Percentiles rank a stretch among this genome's conserved stretches.
These are phyloP conservation scores for Musca domestica DNA, from an alignment of 1,140 invertebrate species.

Conservation along the genomic window DNA sequence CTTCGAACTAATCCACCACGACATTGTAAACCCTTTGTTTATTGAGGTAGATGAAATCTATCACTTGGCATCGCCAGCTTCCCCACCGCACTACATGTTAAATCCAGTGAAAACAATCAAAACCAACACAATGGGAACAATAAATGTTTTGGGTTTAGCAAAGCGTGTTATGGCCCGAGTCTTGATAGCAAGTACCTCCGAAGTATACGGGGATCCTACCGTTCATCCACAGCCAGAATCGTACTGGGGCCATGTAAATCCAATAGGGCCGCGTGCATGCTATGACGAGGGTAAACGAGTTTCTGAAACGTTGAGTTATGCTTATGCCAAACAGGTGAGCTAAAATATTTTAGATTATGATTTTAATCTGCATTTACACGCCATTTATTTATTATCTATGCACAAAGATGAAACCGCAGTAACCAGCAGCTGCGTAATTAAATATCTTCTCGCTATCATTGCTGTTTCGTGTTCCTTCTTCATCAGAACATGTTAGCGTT, in stretches of 20 bases:
- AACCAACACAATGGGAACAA: constrained; percentile 95
- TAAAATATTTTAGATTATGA: neutral
- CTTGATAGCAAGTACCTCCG: constrained; percentile 96
- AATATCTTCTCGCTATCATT: no score
- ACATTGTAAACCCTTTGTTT: constrained; percentile 97
- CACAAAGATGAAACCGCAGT: no score
- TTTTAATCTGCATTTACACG: no score
- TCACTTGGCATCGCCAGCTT: constrained; percentile 97
- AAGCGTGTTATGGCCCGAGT: constrained; percentile 92
- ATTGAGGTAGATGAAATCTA: constrained; percentile 99
- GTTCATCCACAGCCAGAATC: constrained; percentile 93
- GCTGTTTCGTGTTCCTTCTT: no score
- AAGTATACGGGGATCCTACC: constrained; percentile 98
- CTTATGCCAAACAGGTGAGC: constrained; percentile 84
- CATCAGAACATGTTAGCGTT: no score
- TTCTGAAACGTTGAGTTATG: constrained; percentile 94
- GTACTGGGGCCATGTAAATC: constrained; percentile 99
- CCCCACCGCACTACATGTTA: constrained; percentile 98
- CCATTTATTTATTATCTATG: no score
- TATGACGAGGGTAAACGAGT: constrained; percentile 99
- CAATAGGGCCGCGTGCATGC: constrained; percentile 93
- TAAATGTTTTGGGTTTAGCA: constrained; percentile 95
- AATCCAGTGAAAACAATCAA: constrained; percentile 99
- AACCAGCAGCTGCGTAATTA: no score
- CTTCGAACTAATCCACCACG: constrained; percentile 98